phyloP scores from a whole-genome alignment of 2,888 invertebrate species.

The Folsomia manolachei region DNA sequence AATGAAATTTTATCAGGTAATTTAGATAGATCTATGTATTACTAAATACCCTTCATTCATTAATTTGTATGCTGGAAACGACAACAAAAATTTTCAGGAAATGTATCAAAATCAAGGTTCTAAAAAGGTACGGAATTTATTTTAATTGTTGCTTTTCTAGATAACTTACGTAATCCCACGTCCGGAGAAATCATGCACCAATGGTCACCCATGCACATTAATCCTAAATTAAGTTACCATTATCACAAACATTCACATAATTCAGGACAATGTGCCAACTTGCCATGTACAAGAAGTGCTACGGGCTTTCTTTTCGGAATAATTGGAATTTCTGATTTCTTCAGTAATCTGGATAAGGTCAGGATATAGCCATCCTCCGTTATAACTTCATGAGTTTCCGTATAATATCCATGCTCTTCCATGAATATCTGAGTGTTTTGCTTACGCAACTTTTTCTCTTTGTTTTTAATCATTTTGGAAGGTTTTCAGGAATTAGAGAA shows the following conservation, averaged over 20 bases:
- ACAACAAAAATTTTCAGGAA: background rate
- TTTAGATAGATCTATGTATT: no score
- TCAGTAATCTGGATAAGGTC: background rate
- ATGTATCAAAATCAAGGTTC: background rate
- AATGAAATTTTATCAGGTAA: no score
- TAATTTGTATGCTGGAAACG: background rate
- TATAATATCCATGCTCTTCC: background rate
- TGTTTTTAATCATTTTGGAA: background rate
- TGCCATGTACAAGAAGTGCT: background rate
- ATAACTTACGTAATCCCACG: background rate
- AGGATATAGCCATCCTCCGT: constrained; percentile 5
- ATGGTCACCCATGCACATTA: background rate
- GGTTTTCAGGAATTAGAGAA: no score
- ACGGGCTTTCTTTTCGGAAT: background rate
- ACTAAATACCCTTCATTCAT: background rate
- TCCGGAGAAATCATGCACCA: constrained; percentile 5
- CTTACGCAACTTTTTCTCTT: background rate
- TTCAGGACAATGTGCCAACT: no score
- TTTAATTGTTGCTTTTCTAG: background rate
- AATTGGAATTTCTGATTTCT: background rate
- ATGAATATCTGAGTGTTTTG: background rate
- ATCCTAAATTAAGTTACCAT: no score
- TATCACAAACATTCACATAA: no score
- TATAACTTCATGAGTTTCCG: background rate
- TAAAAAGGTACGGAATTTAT: background rate